Evolutionary conservation across 1,140 invertebrate species (phyloP).

Genomic region (Stenopsyche tienmushanensis): DNA sequence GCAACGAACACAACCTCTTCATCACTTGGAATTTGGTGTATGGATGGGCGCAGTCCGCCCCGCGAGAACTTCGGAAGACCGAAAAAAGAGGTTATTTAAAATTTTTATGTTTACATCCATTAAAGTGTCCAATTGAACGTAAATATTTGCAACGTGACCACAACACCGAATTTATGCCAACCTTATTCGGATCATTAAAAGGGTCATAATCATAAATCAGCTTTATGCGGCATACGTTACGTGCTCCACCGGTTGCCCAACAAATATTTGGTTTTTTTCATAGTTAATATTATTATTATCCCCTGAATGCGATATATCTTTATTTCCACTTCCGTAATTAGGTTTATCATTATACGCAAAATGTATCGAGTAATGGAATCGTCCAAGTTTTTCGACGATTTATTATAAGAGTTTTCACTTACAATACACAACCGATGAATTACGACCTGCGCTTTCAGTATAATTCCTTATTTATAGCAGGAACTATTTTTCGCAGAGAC

Average conservation of each 20-base stretch:
- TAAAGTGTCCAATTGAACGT: constrained; percentile 32
- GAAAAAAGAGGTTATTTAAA: background rate
- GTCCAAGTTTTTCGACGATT: background rate
- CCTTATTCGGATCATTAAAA: constrained; percentile 32
- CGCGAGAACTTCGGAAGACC: too few relatives aligned
- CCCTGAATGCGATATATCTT: background rate
- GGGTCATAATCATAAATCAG: constrained; percentile 29
- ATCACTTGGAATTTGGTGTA: too few relatives aligned
- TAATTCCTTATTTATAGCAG: too few relatives aligned
- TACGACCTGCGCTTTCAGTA: too few relatives aligned
- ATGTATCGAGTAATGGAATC: background rate
- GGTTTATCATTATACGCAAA: background rate
- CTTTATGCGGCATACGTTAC: constrained; percentile 20
- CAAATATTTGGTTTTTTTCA: constrained; percentile 20
- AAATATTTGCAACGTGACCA: constrained; percentile 31
- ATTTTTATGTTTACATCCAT: constrained; percentile 16
- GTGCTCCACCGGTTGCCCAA: background rate
- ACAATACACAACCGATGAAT: background rate
- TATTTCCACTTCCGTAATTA: background rate
- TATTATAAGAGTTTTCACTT: background rate
- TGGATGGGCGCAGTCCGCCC: too few relatives aligned
- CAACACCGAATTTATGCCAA: constrained; percentile 29
- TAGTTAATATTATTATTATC: constrained; percentile 15
- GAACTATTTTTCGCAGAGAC: too few relatives aligned
- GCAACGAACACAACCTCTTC: too few relatives aligned